Evolutionary conservation across 2,113 vertebrate species (phyloP), one percentile per base, ranked within the genome.

Genomic region (Corydoras sp.): DNA sequence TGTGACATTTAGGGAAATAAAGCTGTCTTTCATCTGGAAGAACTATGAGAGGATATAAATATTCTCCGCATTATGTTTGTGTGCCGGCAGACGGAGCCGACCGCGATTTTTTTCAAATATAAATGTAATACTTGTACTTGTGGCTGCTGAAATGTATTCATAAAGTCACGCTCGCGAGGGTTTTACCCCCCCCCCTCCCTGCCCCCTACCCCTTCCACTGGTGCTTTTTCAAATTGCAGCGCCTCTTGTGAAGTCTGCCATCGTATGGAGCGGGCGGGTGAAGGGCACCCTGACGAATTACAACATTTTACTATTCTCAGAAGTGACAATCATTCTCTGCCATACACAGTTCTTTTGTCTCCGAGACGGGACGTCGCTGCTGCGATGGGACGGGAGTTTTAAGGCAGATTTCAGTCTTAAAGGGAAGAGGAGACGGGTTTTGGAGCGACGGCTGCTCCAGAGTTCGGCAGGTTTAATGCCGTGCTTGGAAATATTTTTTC

Each of bases 1-100:
- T 77, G 69, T 84, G 84, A 71, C 66, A 67, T 84, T 87, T 86
- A 85, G 83, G 82, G 84, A 87, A 85, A 86, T 86, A 79, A 87
- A 81, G 77, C 78, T 58, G 80, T 80, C 78, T 81, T 67, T 85
- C 84, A 82, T 83, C 81, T 78, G 77, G 83, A 75, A 79, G 66
- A 68, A 76, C 51, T 31, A 5, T 32, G 53, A 7, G 29, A 13
- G 10, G 49, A 43, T 51, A 43, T 30, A 14, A 12, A 58, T 31
- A 30, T 29, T 15, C 9, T 4, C 12, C 35, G 11, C 43, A 68
- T 24, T 65, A 51, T 18, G 9, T 6, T 3, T 54, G 50, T 75
- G 53, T 65, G 31, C 65, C 29, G 69, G 29, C 72, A 53, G 10
- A 53, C 3, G 51, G 31, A 11, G 62, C 48, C 64, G 51, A 65